Evolutionary conservation across 2,888 invertebrate genomes (phyloP).

Genomic region (Epistrophella euchroma): DNA sequence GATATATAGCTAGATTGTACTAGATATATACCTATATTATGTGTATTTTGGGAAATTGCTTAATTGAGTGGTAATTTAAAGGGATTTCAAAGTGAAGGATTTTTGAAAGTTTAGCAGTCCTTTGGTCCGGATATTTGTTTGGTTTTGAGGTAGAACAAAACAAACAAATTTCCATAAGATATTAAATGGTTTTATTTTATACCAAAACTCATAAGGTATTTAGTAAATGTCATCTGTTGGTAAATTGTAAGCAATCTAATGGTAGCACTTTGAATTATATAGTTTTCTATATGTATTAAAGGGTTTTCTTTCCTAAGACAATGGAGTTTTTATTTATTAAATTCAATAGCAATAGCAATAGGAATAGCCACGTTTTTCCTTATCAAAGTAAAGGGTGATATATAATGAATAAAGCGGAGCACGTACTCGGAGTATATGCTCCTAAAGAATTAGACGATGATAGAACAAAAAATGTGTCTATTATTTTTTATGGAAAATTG

Average conservation of each 20-base stretch:
- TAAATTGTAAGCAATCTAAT: background rate
- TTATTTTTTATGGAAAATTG: too few relatives aligned
- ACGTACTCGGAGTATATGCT: too few relatives aligned
- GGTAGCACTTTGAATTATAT: background rate
- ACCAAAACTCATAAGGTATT: background rate
- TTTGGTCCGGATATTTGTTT: constrained; percentile 15
- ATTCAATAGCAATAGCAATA: too few relatives aligned
- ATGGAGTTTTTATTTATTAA: too few relatives aligned
- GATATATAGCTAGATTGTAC: background rate
- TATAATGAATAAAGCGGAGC: too few relatives aligned
- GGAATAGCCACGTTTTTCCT: too few relatives aligned
- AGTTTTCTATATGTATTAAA: too few relatives aligned
- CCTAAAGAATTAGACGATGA: too few relatives aligned
- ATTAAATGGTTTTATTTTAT: constrained; percentile 9
- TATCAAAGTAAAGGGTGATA: too few relatives aligned
- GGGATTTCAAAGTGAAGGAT: constrained; percentile 54
- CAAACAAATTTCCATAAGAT: background rate
- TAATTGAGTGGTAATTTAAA: constrained; percentile 62
- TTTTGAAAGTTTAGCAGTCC: constrained; percentile 52
- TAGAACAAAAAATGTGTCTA: too few relatives aligned
- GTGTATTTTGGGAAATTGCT: constrained; percentile 39
- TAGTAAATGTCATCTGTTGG: background rate
- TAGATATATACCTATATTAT: constrained; percentile 5
- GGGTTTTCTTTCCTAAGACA: too few relatives aligned
- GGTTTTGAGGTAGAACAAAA: background rate